These are phyloP conservation scores for Triplophysa bombifrons DNA, from an alignment of 2,797 vertebrate genomes.

Conservation along the genomic window DNA sequence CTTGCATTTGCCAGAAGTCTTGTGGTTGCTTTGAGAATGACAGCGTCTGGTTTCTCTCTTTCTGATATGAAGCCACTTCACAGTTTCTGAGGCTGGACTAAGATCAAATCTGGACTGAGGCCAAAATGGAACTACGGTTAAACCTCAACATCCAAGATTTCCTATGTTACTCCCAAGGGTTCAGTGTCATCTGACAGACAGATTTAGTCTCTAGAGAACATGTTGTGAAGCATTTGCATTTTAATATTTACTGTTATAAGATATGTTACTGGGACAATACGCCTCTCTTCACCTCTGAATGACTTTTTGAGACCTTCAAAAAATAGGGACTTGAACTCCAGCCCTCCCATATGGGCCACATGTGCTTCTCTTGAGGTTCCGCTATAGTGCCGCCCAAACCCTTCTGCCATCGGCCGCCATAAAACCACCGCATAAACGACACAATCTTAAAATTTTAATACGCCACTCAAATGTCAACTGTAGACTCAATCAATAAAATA, in stretches of 20 bases:
- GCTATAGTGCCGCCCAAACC: constrained; percentile 27
- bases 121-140: constrained; percentile 40
- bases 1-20: constrained; percentile 45
- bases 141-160: constrained; percentile 48
- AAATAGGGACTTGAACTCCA: constrained; percentile 16
- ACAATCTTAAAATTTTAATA: constrained; percentile 49
- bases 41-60: constrained; percentile 56
- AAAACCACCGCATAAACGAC: constrained; percentile 41
- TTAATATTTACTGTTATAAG: constrained; percentile 10
- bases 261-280: constrained; percentile 37
- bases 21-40: constrained; percentile 39
- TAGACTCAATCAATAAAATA: constrained; percentile 57
- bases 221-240: constrained; percentile 14
- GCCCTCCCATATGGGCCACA: constrained; percentile 39
- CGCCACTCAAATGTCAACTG: constrained; percentile 53
- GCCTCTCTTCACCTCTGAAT: constrained; percentile 33
- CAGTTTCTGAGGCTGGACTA: constrained; percentile 41
- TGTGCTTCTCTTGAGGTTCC: constrained; percentile 15
- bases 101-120: constrained; percentile 32
- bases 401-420: constrained; percentile 30
- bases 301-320: background rate
- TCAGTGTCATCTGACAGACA: constrained; percentile 36
- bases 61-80: constrained; percentile 50
- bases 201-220: constrained; percentile 26
- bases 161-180: constrained; percentile 32